A percentile compares a stretch with the other conserved stretches of the same genome.
Evolutionary conservation across 1,140 invertebrate genomes (phyloP).

Genomic region (Pteromalus puparum): DNA sequence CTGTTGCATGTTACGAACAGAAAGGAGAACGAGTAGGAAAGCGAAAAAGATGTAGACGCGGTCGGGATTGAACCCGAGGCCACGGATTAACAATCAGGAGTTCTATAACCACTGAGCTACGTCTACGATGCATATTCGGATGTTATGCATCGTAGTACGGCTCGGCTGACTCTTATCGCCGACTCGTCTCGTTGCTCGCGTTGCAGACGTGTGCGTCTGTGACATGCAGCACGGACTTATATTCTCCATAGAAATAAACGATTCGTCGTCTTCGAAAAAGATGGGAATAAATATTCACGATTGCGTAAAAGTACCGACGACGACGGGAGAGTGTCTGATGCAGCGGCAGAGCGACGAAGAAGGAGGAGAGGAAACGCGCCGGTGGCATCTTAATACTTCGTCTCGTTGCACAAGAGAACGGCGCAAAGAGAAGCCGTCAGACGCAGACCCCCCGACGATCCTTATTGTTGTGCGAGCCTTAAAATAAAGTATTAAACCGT

Average conservation of each 20-base stretch:
- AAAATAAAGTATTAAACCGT: neutral
- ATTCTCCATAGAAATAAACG: neutral
- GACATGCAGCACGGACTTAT: too few species aligned
- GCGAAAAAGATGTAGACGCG: too few species aligned
- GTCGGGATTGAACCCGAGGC: too few species aligned
- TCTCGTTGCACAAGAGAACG: neutral
- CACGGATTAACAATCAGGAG: too few species aligned
- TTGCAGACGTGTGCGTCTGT: too few species aligned
- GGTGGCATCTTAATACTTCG: neutral
- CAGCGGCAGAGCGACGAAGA: neutral
- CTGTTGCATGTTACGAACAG: too few species aligned
- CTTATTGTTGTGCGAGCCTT: neutral
- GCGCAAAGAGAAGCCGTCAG: neutral
- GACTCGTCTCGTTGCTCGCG: too few species aligned
- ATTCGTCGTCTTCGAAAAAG: neutral
- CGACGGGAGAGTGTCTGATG: neutral
- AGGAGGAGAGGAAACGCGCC: neutral
- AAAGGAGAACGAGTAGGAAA: too few species aligned
- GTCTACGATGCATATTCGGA: too few species aligned
- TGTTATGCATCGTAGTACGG: too few species aligned
- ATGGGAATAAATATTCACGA: neutral
- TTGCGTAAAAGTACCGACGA: neutral
- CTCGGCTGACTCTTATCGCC: too few species aligned
- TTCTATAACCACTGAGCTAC: too few species aligned
- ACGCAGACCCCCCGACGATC: neutral